A percentile compares a stretch with the other conserved stretches of the same genome.
Conservation (phyloP, 1,140 invertebrate genomes). For the Campoletis sonorensis region DNA sequence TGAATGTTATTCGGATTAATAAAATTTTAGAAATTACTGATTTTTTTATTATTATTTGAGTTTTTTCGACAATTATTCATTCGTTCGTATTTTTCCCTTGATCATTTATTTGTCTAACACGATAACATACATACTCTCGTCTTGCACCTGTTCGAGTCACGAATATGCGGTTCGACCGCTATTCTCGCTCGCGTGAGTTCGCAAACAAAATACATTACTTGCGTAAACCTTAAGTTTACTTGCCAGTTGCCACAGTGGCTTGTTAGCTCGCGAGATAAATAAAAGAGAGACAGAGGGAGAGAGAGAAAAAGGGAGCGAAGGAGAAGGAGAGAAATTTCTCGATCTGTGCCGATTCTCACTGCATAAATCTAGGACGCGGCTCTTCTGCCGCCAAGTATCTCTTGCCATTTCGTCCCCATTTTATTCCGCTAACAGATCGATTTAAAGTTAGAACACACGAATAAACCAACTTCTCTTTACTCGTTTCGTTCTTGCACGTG, state of each 20-base stretch:
- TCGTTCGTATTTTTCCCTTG: background rate
- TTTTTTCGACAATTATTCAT: background rate
- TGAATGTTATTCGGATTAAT: too few relatives aligned
- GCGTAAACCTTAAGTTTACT: background rate
- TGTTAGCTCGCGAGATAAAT: background rate
- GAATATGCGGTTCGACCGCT: background rate
- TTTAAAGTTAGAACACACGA: too few relatives aligned
- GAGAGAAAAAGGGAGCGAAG: background rate
- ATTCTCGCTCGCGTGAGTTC: constrained; percentile 1
- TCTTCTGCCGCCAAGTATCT: background rate
- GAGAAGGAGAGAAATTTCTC: constrained; percentile 11
- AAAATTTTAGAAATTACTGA: too few relatives aligned
- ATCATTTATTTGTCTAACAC: background rate
- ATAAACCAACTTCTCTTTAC: too few relatives aligned
- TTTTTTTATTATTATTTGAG: too few relatives aligned
- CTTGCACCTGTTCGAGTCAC: background rate
- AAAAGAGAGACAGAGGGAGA: constrained; percentile 7
- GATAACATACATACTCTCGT: background rate
- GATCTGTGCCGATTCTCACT: constrained; percentile 34
- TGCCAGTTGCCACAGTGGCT: background rate
- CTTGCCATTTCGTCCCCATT: too few relatives aligned
- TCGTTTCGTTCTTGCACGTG: too few relatives aligned
- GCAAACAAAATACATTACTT: background rate
- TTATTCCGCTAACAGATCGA: too few relatives aligned
- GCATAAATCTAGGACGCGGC: constrained; percentile 12